These are phyloP conservation scores for Zaprionus camerounensis DNA, from an alignment of 1,140 invertebrate species.

Conservation along the genomic window DNA sequence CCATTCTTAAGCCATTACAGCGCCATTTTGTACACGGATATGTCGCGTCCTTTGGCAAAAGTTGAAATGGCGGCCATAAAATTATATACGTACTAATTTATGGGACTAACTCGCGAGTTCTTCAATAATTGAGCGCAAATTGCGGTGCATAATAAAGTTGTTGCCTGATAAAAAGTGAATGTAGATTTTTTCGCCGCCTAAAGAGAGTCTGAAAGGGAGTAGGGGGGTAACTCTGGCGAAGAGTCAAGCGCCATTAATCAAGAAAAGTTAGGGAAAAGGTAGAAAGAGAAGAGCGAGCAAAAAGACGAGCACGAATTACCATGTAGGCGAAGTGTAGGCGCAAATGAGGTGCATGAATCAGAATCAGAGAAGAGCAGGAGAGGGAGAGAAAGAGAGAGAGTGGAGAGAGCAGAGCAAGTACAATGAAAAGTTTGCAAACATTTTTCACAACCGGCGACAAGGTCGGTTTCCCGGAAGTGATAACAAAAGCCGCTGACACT, in stretches of 20 bases:
- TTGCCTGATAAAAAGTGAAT: slow-evolving; percentile 62
- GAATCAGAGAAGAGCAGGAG: slow-evolving; percentile 22
- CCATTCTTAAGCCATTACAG: background rate
- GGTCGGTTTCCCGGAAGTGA: slow-evolving; percentile 68
- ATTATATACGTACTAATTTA: slow-evolving; percentile 56
- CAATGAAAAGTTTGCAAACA: slow-evolving; percentile 73
- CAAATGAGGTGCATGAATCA: slow-evolving; percentile 79
- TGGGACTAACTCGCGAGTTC: slow-evolving; percentile 39
- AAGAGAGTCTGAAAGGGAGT: background rate
- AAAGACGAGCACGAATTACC: slow-evolving; percentile 32
- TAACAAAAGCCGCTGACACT: slow-evolving; percentile 83
- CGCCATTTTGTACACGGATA: background rate
- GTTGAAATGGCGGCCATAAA: slow-evolving; percentile 35
- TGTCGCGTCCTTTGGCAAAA: slow-evolving; percentile 3
- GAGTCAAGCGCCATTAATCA: slow-evolving; percentile 73
- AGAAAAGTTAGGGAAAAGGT: slow-evolving; percentile 53
- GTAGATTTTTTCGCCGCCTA: slow-evolving; percentile 29
- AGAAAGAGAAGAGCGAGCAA: slow-evolving; percentile 19
- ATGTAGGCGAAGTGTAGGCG: slow-evolving; percentile 53
- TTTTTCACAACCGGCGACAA: slow-evolving; percentile 67
- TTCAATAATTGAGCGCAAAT: slow-evolving; percentile 74
- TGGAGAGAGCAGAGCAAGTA: slow-evolving; percentile 16
- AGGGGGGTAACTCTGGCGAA: background rate
- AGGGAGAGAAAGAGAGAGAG: background rate
- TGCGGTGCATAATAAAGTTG: slow-evolving; percentile 72